Conservation (phyloP, 1,140 invertebrate species). For the Drosophila hydei region DNA sequence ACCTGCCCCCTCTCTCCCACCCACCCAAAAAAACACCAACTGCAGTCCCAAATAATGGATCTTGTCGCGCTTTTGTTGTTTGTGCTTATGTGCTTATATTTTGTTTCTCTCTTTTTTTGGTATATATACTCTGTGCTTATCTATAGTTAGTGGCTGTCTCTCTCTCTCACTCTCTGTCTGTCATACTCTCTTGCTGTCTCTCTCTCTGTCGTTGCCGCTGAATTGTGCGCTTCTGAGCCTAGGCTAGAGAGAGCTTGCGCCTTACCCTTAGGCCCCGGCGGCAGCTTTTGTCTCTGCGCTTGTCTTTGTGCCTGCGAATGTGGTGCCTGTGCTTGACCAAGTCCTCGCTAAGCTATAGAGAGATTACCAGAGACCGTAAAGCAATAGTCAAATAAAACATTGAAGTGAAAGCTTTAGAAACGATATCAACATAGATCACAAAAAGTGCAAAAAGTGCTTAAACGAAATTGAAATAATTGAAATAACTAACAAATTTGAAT, state of each 20-base stretch:
- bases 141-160: conserved; percentile 48
- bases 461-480: conserved; percentile 10
- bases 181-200: conserved; percentile 5
- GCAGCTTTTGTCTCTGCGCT: conserved; percentile 19
- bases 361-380: background rate
- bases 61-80: conserved; percentile 74
- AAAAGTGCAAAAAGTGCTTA: conserved; percentile 5
- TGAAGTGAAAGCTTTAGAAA: conserved; percentile 9
- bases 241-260: conserved; percentile 15
- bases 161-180: conserved; percentile 30
- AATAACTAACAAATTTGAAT: conserved; percentile 47
- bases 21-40: background rate
- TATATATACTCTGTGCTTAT: too few relatives aligned
- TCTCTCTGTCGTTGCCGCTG: too few relatives aligned
- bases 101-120: conserved; percentile 37
- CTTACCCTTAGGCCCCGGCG: conserved; percentile 5
- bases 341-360: conserved; percentile 1
- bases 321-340: conserved; percentile 11
- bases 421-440: conserved; percentile 13
- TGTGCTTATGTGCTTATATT: conserved; percentile 73
- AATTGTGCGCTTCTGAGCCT: conserved; percentile 30
- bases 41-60: conserved; percentile 40
- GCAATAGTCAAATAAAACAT: conserved; percentile 9
- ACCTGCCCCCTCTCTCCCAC: background rate
- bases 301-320: conserved; percentile 15